Evolutionary conservation across 2,888 invertebrate genomes (phyloP).

Genomic region (Exocentrus adspersus): DNA sequence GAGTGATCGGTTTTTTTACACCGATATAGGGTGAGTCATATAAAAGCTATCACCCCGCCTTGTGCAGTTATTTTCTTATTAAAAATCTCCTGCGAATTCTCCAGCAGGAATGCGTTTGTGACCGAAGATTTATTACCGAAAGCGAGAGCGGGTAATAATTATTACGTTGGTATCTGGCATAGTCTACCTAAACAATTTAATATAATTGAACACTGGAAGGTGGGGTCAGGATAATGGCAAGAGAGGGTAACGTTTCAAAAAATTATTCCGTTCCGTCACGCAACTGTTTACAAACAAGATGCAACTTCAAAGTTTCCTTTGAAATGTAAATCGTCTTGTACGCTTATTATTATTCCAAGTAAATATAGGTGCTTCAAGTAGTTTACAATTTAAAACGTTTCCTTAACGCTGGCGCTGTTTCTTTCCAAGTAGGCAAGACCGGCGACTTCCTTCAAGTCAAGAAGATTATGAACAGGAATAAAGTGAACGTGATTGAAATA

Average conservation of each 20-base stretch:
- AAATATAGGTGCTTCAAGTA: conserved; percentile 1
- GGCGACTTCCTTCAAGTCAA: no score
- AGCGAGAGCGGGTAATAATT: not conserved
- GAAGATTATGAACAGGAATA: not conserved
- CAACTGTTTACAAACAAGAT: no score
- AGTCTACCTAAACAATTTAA: not conserved
- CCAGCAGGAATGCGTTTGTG: not conserved
- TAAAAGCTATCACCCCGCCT: not conserved
- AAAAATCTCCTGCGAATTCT: no score
- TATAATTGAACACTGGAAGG: no score
- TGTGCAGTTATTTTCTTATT: not conserved
- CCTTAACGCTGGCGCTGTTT: not conserved
- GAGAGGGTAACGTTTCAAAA: no score
- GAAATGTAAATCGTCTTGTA: not conserved
- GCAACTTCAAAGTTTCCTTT: not conserved
- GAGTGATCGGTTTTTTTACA: conserved; percentile 34
- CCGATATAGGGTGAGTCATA: conserved; percentile 39
- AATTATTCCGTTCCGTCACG: no score
- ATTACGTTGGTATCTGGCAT: not conserved
- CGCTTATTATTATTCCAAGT: not conserved
- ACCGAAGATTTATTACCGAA: not conserved
- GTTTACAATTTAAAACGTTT: not conserved
- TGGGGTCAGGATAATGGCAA: no score
- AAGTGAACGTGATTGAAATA: not conserved
- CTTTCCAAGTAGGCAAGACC: not conserved